Base-by-base conservation (phyloP, 1,140 invertebrate genomes). In the Microplitis demolitor region DNA sequence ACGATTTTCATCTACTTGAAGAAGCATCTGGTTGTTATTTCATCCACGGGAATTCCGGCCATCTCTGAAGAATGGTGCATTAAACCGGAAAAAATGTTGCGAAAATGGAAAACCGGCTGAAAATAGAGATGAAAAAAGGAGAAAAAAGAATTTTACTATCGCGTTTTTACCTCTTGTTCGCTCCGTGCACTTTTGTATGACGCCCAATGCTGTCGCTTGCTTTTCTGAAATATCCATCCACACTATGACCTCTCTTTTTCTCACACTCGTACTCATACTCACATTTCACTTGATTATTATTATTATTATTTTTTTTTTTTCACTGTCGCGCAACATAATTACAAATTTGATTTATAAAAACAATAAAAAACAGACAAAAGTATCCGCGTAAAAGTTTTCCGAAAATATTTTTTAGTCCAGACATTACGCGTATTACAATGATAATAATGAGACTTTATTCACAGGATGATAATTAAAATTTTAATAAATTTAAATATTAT, bases 271-370 rank as follows among this genome's bases (percentile, higher is more conserved):
- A 45, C 45, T 31, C 72, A 63, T 35, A 68, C 63, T 50, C 63
- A 39, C 53, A 63, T 63, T 35, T 51, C 13, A 13, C 63, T 37
- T 24, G 0, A 24, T 24, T 24, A 24, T 24, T 24, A 24, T 24
- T 24, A 24, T 24, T 24, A 24, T 24, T 1, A 24, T 8, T 45
- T 45, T 9, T 45, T 45, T 45, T 9, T 45, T 45, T 45, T 45
- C 5, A 11, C 11, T 45, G 39, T 45, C 16, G 68, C 66, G 39
- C 33, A 45, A 68, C 75, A 78, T 81, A 79, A 82, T 82, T 81
- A 74, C 76, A 74, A 80, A 77, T 76, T 77, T 80, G 80, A 81
- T 81, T 82, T 73, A 77, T 78, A 79, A 80, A 76, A 76, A 78
- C 67, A 66, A 66, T 39, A 31, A 50, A 6, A 45, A 45, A 45